Evolutionary conservation across 2,888 invertebrate species (phyloP).

Genomic region (Brachyptera risi): DNA sequence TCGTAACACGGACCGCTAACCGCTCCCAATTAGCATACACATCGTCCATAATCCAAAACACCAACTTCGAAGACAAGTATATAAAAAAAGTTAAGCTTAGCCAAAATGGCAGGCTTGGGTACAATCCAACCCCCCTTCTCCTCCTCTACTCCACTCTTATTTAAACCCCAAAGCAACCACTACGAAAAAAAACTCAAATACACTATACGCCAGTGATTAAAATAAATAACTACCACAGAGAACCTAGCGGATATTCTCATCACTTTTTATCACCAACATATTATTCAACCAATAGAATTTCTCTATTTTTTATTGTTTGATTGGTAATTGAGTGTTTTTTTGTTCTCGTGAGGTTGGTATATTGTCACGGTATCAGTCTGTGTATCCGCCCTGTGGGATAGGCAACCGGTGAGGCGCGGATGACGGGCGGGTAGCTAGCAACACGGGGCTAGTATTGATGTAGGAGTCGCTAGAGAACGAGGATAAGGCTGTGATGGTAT

Average conservation of each 20-base stretch:
- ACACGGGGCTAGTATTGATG: constrained; percentile 15
- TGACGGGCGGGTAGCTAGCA: constrained; percentile 4
- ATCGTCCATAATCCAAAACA: constrained; percentile 17
- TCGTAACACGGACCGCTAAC: not conserved
- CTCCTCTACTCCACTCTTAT: not conserved
- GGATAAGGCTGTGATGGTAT: not conserved
- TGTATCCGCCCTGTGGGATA: not conserved
- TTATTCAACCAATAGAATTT: too few relatives aligned
- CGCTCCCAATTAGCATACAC: constrained; percentile 19
- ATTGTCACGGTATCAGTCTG: too few relatives aligned
- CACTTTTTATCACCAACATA: too few relatives aligned
- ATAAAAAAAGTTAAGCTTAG: constrained; percentile 18
- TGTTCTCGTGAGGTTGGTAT: too few relatives aligned
- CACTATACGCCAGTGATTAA: not conserved
- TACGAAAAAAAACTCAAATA: not conserved
- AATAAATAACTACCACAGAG: not conserved
- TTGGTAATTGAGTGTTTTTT: too few relatives aligned
- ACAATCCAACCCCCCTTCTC: not conserved
- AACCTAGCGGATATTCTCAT: not conserved
- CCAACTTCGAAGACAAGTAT: not conserved
- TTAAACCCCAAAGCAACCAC: not conserved
- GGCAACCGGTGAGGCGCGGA: not conserved
- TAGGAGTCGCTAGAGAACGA: constrained; percentile 7
- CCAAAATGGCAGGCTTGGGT: constrained; percentile 6
- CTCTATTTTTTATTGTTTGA: too few relatives aligned